Evolutionary conservation across 1,140 invertebrate genomes (phyloP), one percentile per base, ranked within the genome.

Genomic region (Coptotermes formosanus): DNA sequence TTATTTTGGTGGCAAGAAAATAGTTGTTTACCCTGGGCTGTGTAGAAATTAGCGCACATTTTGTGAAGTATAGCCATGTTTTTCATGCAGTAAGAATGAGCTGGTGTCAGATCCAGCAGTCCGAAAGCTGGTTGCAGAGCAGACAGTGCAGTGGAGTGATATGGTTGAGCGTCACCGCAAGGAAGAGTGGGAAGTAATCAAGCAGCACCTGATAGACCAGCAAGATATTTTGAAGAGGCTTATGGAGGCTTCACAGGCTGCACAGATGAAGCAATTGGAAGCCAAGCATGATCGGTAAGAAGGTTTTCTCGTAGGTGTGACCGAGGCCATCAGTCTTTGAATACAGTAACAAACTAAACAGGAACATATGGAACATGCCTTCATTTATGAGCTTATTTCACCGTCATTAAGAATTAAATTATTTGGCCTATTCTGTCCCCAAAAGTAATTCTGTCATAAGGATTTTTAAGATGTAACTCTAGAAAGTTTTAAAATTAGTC

Each of bases 71-170:
- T 55, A 19, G 14, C 19, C 19, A 21, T 21, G 19, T 19, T 55
- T 85, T 21, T 85, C 16, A 8, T 82, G 25, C 69, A 97, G 96
- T 89, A 97, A 96, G 91, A 93, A 94, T 87, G 96, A 97, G 90
- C 91, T 97, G 19, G 94, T 94, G 82, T 95, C 94, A 88, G 97
- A 98, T 91, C 94, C 95, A 0, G 92, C 92, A 14, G 94, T 98
- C 87, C 94, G 96, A 87, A 94, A 95, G 87, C 91, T 98, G 19
- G 97, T 99, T 48, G 93, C 93, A 30, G 96, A 97, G 87, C 98
- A 99, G 91, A 98, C 97, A 1, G 92, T 94, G 19, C 97, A 99
- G 88, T 99, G 98, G 98, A 97, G 97, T 64, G 96, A 97, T 88
- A 94, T 99, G 92, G 95, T 97, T 82, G 94, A 96, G 87, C 93